These are phyloP conservation scores for Sebastes minor DNA, from an alignment of 2,797 vertebrate genomes.

Conservation along the genomic window DNA sequence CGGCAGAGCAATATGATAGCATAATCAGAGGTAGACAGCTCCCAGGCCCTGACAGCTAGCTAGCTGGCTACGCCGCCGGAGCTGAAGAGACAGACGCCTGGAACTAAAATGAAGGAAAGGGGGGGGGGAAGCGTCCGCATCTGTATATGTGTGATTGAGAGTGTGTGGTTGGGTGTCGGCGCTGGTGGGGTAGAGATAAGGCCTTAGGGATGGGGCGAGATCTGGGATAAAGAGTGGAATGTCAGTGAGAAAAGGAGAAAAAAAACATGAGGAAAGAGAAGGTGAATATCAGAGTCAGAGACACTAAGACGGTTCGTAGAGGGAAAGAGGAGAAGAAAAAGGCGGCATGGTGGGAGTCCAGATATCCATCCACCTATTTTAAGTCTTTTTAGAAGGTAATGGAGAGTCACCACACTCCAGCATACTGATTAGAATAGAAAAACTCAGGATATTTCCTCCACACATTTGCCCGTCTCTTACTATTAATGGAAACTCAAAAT, in stretches of 20 bases:
- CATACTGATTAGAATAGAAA: constrained; percentile 53
- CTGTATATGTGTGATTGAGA: constrained; percentile 13
- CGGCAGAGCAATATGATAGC: constrained; percentile 73
- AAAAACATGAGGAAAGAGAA: background rate
- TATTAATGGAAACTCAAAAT: constrained; percentile 61
- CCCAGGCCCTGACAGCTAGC: constrained; percentile 51
- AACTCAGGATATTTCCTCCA: constrained; percentile 44
- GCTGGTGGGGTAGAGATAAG: constrained; percentile 60
- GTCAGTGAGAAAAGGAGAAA: constrained; percentile 25
- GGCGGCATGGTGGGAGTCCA: constrained; percentile 21
- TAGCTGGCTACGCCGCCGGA: constrained; percentile 37
- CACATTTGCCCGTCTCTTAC: constrained; percentile 47
- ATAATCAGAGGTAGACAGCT: constrained; percentile 73
- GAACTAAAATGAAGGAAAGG: constrained; percentile 57
- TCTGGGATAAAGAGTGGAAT: constrained; percentile 48
- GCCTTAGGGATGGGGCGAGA: constrained; percentile 50
- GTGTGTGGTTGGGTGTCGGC: constrained; percentile 14
- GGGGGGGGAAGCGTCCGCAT: background rate
- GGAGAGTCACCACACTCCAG: constrained; percentile 25
- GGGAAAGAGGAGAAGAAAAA: constrained; percentile 11
- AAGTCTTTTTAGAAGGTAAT: constrained; percentile 50
- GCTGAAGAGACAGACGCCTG: constrained; percentile 50
- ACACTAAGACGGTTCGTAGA: background rate
- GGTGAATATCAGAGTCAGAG: constrained; percentile 37
- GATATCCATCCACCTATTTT: constrained; percentile 50